Evolutionary conservation across 2,113 vertebrate species (phyloP), one percentile per base, ranked within the genome.

Genomic region (Microtus richardsoni): DNA sequence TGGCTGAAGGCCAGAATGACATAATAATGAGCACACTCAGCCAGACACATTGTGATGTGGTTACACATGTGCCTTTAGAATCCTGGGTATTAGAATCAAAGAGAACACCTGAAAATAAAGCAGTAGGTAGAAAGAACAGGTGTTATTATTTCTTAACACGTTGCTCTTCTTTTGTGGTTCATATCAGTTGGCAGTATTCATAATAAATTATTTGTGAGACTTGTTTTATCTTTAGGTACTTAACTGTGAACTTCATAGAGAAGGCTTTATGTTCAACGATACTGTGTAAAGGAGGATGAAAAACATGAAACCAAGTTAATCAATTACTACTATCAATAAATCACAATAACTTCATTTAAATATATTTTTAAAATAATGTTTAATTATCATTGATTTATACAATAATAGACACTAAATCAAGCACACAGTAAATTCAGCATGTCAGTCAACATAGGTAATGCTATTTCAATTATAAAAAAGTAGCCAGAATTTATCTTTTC

Each of bases 1-100:
- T 96, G 91, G 89, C 87, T 75, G 54, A 74, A 86, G 62, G 64
- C 85, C 95, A 96, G 77, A 83, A 88, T 1, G 10, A n/a, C 7
- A 66, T 80, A 71, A 78, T 54, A 39, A 96, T n/a, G 60, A 84
- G 30, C 21, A 66, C 3, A 33, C 41, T 39, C 77, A 86, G 80
- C 5, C 41, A 86, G 52, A 71, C 7, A 1, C 58, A 1, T 64
- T n/a, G 28, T 47, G 66, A 17, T 49, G 17, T 3, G 21, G 62
- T 52, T 30, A 36, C 21, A 64, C 3, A 2, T 12, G 3, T 22
- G 62, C 68, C 52, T 87, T 77, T 24, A 30, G 54, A 70, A 47
- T 85, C 7, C 68, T 88, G 58, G 54, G 58, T 44, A 54, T 80
- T 24, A 73, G 5, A 93, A 60, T 2, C 82, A 91, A 90, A 91